phyloP scores from a whole-genome alignment of 2,888 invertebrate species.

The Diachrysia chrysitis region DNA sequence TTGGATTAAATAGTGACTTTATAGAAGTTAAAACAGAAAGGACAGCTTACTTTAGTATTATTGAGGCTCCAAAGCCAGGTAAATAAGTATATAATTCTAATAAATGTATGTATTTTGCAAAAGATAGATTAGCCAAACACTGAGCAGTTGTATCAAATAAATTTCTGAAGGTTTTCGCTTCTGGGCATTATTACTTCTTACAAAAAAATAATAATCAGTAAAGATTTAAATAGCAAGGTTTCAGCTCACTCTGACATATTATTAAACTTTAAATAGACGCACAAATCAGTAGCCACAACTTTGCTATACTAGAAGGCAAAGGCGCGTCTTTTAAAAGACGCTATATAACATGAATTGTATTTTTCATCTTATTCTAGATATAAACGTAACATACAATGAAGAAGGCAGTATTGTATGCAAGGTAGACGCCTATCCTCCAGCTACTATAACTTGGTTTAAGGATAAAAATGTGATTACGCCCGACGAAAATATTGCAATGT shows the following conservation, averaged over 20 bases:
- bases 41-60: constrained; percentile 53
- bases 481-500: constrained; percentile 52
- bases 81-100: too few species aligned
- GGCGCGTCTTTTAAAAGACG: too few species aligned
- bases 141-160: too few species aligned
- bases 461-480: constrained; percentile 44
- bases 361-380: constrained; percentile 21
- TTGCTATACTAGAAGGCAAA: too few species aligned
- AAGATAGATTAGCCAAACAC: too few species aligned
- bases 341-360: neutral
- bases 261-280: neutral
- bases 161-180: too few species aligned
- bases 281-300: too few species aligned
- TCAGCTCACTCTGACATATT: too few species aligned
- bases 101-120: too few species aligned
- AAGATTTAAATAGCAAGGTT: too few species aligned
- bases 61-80: constrained; percentile 41
- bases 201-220: too few species aligned
- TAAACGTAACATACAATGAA: constrained; percentile 55
- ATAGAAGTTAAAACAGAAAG: constrained; percentile 54
- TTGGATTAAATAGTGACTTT: constrained; percentile 46
- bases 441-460: constrained; percentile 65
- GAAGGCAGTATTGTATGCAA: constrained; percentile 59
- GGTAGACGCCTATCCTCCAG: constrained; percentile 66
- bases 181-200: too few species aligned